Base-by-base conservation (phyloP, 2,113 vertebrate species). In the Muscicapa adusta region DNA sequence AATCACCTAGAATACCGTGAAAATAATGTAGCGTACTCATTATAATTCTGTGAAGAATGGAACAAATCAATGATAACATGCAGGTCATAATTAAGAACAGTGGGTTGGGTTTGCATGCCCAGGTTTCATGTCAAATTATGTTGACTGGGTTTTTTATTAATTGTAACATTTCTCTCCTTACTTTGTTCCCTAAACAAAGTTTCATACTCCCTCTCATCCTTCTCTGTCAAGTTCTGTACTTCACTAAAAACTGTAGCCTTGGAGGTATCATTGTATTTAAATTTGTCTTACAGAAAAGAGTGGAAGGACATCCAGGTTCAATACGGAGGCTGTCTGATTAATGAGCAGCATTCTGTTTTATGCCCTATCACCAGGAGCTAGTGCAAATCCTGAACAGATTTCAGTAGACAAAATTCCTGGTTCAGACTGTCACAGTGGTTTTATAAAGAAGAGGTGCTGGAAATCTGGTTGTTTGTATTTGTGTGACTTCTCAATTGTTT, bases 281-380 rank as follows among this genome's bases (percentile, higher is more conserved):
- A 56, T 70, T 36, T 43, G 18, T 61, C 18, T 29, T 54, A 29
- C 0, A 1, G 31, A 18, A 45, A 82, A 75, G 47, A n/a, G 22
- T 53, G 43, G 50, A 82, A 50, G n/a, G 25, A 2, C 56, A 38
- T 19, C 8, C 50, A 34, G 15, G 31, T 65, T 88, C 18, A 54
- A 2, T 92, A 36, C 0, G 0, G 36, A 61, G n/a, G 17, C 13
- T 88, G 40, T 40, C 40, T 40, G 31, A n/a, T 82, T 50, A 28
- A n/a, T 65, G 47, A 58, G 31, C 62, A 77, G 8, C 16, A 10
- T 50, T 12, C 31, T 88, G 11, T 3, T 75, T 72, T 68, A 29
- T 61, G 16, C 48, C 58, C 42, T 47, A 14, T 87, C 56, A 67
- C 12, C 16, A 19, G 26, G 15, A 43, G 26, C 63, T 66, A 24